These are phyloP conservation scores for Sebastiscus tertius DNA, from an alignment of 2,797 vertebrate species.

Conservation along the genomic window DNA sequence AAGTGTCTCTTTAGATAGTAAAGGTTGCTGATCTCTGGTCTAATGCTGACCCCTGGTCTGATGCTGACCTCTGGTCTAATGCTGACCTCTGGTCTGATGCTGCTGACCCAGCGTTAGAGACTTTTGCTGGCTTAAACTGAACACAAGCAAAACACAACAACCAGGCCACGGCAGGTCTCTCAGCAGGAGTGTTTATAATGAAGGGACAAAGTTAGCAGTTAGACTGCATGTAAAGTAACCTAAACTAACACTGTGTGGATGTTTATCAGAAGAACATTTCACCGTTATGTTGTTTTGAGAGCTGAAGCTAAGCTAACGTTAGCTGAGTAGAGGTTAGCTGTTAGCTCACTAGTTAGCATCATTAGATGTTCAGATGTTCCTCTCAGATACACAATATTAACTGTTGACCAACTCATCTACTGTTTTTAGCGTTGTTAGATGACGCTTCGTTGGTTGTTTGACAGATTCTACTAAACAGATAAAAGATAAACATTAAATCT, in stretches of 20 bases:
- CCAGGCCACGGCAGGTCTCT: neutral
- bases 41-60: too few species aligned
- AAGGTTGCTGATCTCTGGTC: too few species aligned
- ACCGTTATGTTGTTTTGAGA: fast-evolving
- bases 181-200: too few species aligned
- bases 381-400: neutral
- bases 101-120: neutral
- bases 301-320: neutral
- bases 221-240: too few species aligned
- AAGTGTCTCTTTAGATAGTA: too few species aligned
- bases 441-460: fast-evolving
- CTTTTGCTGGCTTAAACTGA: neutral
- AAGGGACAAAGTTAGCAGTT: too few species aligned
- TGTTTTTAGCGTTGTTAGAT: fast-evolving
- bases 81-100: too few species aligned
- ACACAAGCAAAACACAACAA: neutral
- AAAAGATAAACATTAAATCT: fast-evolving
- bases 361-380: neutral
- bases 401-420: fast-evolving
- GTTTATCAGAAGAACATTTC: fast-evolving
- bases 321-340: neutral
- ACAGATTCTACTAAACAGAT: fast-evolving
- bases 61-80: too few species aligned
- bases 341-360: conserved; percentile 30
- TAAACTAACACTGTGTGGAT: fast-evolving